These are phyloP conservation scores for Drepanosiphum platanoidis DNA, from an alignment of 2,888 invertebrate species.

Conservation along the genomic window DNA sequence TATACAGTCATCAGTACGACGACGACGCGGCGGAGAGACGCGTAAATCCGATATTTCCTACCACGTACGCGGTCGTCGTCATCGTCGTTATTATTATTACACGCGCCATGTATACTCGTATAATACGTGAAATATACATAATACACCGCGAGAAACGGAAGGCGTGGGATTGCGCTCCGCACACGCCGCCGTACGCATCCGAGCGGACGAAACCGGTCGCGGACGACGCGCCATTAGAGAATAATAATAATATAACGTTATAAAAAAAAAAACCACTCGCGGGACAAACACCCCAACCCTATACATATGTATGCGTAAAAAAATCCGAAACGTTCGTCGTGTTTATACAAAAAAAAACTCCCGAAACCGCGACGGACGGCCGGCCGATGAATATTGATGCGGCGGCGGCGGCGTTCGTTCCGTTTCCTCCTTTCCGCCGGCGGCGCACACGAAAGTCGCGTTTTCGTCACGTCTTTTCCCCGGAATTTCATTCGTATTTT, in stretches of 20 bases:
- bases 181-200: background rate
- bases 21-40: background rate
- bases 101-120: background rate
- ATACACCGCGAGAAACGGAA: slow-evolving; percentile 3
- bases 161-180: background rate
- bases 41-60: slow-evolving; percentile 9
- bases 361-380: no score
- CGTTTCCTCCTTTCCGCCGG: no score
- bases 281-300: background rate
- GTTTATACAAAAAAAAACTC: no score
- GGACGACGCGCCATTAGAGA: background rate
- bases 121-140: background rate
- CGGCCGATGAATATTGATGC: background rate
- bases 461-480: no score
- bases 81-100: background rate
- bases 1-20: background rate
- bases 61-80: background rate
- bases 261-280: background rate
- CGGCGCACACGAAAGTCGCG: no score
- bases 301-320: no score
- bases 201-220: background rate
- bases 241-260: background rate
- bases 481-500: no score
- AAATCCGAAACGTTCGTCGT: background rate
- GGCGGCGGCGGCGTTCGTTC: no score